Evolutionary conservation across 2,888 invertebrate genomes (phyloP).

Genomic region (Limnephilus rhombicus): DNA sequence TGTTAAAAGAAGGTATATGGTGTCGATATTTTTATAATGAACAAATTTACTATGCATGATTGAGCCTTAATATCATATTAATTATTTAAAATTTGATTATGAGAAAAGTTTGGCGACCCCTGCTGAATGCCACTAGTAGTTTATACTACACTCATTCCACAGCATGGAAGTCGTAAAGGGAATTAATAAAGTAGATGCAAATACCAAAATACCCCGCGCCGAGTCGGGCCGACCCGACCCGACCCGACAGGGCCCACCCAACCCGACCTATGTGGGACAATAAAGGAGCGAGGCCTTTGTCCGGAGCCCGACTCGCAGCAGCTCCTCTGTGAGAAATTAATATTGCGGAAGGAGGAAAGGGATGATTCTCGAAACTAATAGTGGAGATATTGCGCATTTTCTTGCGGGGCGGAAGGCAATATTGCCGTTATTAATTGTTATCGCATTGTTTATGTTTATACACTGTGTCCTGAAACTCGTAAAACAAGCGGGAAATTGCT

Average conservation of each 20-base stretch:
- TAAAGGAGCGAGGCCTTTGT: slow-evolving; percentile 31
- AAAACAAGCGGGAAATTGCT: too few relatives aligned
- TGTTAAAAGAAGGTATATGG: too few relatives aligned
- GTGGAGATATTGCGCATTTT: slow-evolving; percentile 34
- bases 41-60: too few relatives aligned
- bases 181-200: slow-evolving; percentile 38
- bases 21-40: too few relatives aligned
- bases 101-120: background rate
- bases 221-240: background rate
- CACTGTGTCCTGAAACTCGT: too few relatives aligned
- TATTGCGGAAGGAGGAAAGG: background rate
- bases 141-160: background rate
- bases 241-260: background rate
- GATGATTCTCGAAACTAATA: background rate
- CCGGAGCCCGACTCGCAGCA: background rate
- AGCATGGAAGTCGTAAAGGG: slow-evolving; percentile 32
- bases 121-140: background rate
- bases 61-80: background rate
- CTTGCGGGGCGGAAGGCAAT: background rate
- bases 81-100: background rate
- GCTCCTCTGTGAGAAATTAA: slow-evolving; percentile 21
- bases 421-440: background rate
- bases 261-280: slow-evolving; percentile 3
- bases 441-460: background rate
- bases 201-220: slow-evolving; percentile 28